Conservation (phyloP, 2,888 invertebrate species). For the Heliconius cydno region DNA sequence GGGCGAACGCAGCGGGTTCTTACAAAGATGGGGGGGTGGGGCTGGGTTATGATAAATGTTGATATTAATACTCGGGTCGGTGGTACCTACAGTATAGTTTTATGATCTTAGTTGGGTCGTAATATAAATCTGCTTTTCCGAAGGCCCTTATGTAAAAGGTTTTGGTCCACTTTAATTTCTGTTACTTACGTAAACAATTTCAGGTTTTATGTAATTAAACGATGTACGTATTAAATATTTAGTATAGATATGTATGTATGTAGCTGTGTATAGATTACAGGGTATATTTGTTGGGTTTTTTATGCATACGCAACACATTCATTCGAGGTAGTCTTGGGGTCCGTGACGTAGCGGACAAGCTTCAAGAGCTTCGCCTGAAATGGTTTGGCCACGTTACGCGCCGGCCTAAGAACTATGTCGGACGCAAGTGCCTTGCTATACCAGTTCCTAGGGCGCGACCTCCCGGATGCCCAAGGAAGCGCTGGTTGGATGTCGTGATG, state of each 20-base stretch:
- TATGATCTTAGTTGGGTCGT: slow-evolving; percentile 82
- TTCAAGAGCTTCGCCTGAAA: no score
- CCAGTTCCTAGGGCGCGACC: no score
- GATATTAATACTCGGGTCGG: slow-evolving; percentile 77
- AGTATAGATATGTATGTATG: neutral
- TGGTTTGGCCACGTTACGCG: no score
- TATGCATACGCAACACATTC: no score
- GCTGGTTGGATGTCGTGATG: no score
- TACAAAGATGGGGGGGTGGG: slow-evolving; percentile 76
- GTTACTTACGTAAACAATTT: slow-evolving; percentile 13
- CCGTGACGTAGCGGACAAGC: no score
- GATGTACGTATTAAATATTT: neutral
- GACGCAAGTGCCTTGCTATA: no score
- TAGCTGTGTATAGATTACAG: no score
- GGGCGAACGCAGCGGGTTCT: slow-evolving; percentile 76
- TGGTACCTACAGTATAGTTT: slow-evolving; percentile 74
- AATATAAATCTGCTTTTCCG: slow-evolving; percentile 80
- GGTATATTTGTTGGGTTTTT: no score
- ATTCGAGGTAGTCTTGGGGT: no score
- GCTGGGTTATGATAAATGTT: slow-evolving; percentile 74
- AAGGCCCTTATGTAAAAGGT: slow-evolving; percentile 55
- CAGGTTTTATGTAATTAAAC: slow-evolving; percentile 27
- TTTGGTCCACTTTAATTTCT: slow-evolving; percentile 38
- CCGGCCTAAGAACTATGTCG: no score
- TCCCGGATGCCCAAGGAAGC: no score